Conservation (phyloP, 2,113 vertebrate species). For the Emydocephalus ijimae region DNA sequence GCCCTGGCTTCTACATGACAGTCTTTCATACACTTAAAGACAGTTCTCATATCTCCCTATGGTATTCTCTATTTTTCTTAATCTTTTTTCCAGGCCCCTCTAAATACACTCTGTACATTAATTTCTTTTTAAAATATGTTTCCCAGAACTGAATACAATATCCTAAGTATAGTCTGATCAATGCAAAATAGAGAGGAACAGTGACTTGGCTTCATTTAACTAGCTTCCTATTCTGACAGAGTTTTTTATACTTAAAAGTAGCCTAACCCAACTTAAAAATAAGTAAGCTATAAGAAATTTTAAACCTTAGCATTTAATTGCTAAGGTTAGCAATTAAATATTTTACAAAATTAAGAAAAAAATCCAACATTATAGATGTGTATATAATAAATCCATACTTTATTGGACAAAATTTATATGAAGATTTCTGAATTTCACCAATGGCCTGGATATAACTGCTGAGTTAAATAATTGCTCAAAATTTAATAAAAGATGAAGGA, state of each 20-base stretch:
- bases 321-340: background rate
- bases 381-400: background rate
- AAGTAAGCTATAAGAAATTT: background rate
- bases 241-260: background rate
- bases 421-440: background rate
- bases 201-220: background rate
- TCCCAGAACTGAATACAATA: background rate
- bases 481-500: slow-evolving; percentile 35
- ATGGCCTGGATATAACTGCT: background rate
- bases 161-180: background rate
- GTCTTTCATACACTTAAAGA: background rate
- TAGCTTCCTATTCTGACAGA: background rate
- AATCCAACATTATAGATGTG: background rate
- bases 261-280: background rate
- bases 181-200: background rate
- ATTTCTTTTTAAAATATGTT: background rate
- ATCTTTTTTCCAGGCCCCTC: background rate
- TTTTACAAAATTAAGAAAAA: background rate
- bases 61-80: background rate
- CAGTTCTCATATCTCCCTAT: background rate
- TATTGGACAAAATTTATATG: background rate
- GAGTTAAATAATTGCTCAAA: background rate
- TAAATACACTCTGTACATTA: background rate
- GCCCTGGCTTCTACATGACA: background rate
- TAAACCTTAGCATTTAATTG: too few species aligned